Evolutionary conservation across 2,888 invertebrate species (phyloP).

Genomic region (Pristionchus entomophagus): DNA sequence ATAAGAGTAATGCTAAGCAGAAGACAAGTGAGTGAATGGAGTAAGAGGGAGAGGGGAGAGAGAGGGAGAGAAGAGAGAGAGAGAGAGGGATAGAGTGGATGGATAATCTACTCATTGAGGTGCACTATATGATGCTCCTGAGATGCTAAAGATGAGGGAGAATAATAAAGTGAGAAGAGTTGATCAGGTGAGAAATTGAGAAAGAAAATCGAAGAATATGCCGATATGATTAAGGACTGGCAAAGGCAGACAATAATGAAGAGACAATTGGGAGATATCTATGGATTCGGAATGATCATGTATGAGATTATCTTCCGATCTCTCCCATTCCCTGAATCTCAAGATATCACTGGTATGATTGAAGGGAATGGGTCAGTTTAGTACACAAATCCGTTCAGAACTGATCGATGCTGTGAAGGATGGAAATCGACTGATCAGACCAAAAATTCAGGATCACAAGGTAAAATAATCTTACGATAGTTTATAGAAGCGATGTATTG

Average conservation of each 20-base stretch:
- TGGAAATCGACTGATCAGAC: constrained; percentile 65
- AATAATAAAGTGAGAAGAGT: constrained; percentile 64
- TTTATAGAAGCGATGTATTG: neutral
- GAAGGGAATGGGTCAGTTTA: neutral
- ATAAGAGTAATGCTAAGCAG: constrained; percentile 71
- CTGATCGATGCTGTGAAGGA: constrained; percentile 64
- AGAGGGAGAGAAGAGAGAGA: neutral
- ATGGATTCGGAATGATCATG: constrained; percentile 72
- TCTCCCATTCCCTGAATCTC: constrained; percentile 69
- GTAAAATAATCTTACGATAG: constrained; percentile 46
- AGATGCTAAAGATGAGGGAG: constrained; percentile 73
- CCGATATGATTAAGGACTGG: constrained; percentile 33
- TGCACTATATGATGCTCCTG: constrained; percentile 71
- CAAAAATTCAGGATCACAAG: constrained; percentile 68
- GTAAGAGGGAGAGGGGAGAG: neutral
- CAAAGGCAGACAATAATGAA: constrained; percentile 23
- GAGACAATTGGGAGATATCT: constrained; percentile 71
- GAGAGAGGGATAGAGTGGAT: too few relatives aligned
- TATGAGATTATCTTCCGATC: constrained; percentile 72
- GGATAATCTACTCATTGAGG: constrained; percentile 5
- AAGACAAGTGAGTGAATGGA: constrained; percentile 60
- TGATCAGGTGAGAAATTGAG: constrained; percentile 57
- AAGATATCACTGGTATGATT: constrained; percentile 65
- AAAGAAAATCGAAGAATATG: neutral
- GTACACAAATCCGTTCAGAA: constrained; percentile 49